phyloP scores from a whole-genome alignment of 2,797 vertebrate species.

The Tolypeutes matacus region DNA sequence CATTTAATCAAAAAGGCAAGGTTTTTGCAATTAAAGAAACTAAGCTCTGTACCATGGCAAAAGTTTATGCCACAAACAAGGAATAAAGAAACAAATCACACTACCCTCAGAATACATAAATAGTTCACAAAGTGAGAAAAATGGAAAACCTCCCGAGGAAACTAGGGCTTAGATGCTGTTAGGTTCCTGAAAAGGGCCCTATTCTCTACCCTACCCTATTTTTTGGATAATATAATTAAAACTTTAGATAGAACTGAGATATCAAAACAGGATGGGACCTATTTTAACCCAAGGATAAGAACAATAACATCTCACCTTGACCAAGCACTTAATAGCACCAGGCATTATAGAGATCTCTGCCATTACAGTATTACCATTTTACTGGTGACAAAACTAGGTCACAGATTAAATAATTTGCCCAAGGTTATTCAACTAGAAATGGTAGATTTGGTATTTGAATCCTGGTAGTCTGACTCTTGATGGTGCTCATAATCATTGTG shows the following conservation, averaged over 20 bases:
- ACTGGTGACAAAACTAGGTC: background rate
- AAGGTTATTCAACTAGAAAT: background rate
- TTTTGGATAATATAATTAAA: slow-evolving; percentile 60
- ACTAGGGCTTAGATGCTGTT: slow-evolving; percentile 16
- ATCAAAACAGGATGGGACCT: background rate
- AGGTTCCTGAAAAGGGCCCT: background rate
- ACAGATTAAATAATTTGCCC: background rate
- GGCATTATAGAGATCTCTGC: background rate
- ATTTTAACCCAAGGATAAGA: background rate
- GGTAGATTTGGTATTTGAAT: background rate
- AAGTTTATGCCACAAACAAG: slow-evolving; percentile 73
- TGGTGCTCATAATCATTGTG: background rate
- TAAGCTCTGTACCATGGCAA: background rate
- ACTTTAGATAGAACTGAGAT: background rate
- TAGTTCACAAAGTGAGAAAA: background rate
- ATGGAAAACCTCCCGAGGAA: slow-evolving; percentile 57
- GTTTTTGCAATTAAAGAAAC: slow-evolving; percentile 27
- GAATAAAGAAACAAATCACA: slow-evolving; percentile 54
- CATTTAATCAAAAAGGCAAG: background rate
- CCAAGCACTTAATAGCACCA: background rate
- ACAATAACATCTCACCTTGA: background rate
- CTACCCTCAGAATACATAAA: background rate
- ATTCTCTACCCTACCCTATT: background rate
- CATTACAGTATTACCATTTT: background rate
- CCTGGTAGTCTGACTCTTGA: background rate